A percentile compares a stretch with the other conserved stretches of the same genome.
Conservation (phyloP, 2,888 invertebrate species). For the Drosophila leonis region DNA sequence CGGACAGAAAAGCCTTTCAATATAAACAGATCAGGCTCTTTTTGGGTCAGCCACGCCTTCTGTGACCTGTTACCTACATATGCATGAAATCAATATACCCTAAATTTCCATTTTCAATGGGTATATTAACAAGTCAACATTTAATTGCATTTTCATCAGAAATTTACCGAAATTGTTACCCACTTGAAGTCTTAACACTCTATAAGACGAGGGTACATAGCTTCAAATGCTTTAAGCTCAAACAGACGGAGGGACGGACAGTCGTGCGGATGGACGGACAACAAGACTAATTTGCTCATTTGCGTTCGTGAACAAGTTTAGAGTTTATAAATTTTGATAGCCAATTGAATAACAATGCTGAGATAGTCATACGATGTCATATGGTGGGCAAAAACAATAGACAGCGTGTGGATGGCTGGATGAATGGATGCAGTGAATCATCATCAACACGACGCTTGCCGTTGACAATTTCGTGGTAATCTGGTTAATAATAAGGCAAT, state of each 20-base stretch:
- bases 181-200: neutral
- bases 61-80: too few species aligned
- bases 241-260: neutral
- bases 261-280: neutral
- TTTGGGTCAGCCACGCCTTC: too few species aligned
- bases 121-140: neutral
- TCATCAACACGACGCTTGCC: slow-evolving; percentile 24
- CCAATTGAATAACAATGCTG: slow-evolving; percentile 1
- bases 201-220: neutral
- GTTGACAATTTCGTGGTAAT: slow-evolving; percentile 28
- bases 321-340: neutral
- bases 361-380: neutral
- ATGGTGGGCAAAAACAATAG: slow-evolving; percentile 14
- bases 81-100: too few species aligned
- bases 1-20: too few species aligned
- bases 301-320: slow-evolving; percentile 1
- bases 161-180: neutral
- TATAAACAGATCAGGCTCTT: too few species aligned
- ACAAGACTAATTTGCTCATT: neutral
- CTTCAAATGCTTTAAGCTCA: neutral
- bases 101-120: neutral
- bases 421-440: slow-evolving; percentile 36
- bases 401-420: neutral
- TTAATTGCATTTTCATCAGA: neutral
- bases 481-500: slow-evolving; percentile 12